Evolutionary conservation across 1,140 invertebrate species (phyloP), one percentile per base, ranked within the genome.

Genomic region (Tenebrio molitor): DNA sequence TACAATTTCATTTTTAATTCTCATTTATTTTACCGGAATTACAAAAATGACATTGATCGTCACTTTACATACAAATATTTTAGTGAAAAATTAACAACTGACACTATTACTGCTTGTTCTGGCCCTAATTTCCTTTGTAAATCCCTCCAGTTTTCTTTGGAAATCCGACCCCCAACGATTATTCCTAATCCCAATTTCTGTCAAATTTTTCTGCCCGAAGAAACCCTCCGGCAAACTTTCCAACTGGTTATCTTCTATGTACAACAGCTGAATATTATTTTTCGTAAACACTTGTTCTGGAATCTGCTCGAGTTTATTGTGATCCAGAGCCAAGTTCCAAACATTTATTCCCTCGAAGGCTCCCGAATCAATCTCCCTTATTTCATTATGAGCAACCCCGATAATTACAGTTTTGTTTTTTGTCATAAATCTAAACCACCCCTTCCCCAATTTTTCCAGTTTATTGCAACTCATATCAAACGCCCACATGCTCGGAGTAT

Each of bases 401-500:
- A 65, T 39, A 2, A 29, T 36, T n/a, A 39, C 34, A 2, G 17
- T 14, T 16, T 16, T 39, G n/a, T 65, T 29, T 39, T 39, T 65
- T 1, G 6, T 65, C 63, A 65, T 34, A 17, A 65, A 65, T 2
- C 17, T 33, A 10, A 65, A 65, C 12, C 19, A 19, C 12, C 34
- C 39, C 17, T 14, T 4, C 15, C 34, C 63, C 12, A 65, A 12
- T 39, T 34, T 17, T 8, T 39, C 16, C 17, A 65, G 23, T n/a
- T 65, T n/a, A 36, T 65, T 65, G 10, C 14, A 5, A 65, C 8
- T 12, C 25, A 65, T 44, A 29, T 65, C 63, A 14, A 65, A 39
- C 10, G 17, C 42, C 17, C 23, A 34, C 23, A 65, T 19, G 1
- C 39, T 65, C 12, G 63, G 63, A 4, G 63, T 65, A 16, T 29